Evolutionary conservation across 2,888 invertebrate genomes (phyloP).

Genomic region (Clunio marinus): DNA sequence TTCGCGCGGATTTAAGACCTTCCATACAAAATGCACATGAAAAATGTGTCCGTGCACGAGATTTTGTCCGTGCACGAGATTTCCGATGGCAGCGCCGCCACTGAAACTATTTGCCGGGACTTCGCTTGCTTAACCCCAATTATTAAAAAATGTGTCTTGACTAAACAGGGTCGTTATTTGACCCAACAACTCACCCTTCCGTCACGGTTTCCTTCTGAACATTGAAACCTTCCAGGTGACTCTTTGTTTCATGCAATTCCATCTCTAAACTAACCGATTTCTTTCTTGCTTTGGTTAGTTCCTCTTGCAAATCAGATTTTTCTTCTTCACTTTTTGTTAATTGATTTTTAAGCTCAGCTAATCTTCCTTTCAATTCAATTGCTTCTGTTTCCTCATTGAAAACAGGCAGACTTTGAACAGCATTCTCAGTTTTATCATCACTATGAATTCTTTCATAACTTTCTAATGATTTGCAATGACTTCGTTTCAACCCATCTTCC

Average conservation of each 20-base stretch:
- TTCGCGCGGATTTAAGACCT: no score
- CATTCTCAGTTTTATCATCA: background rate
- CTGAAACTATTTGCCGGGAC: no score
- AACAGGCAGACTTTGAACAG: constrained; percentile 20
- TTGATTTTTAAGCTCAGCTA: constrained; percentile 57
- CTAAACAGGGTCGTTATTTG: no score
- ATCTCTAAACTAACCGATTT: constrained; percentile 57
- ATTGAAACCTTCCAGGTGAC: constrained; percentile 51
- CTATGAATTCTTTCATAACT: background rate
- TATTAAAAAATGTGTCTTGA: no score
- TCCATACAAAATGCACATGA: no score
- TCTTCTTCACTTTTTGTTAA: constrained; percentile 50
- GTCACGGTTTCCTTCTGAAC: constrained; percentile 54
- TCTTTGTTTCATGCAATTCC: constrained; percentile 51
- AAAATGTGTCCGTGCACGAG: no score
- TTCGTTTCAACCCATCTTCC: constrained; percentile 44
- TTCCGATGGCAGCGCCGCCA: no score
- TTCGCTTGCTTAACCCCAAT: no score
- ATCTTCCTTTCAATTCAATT: constrained; percentile 52
- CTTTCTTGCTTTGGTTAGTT: constrained; percentile 59
- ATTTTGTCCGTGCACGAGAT: no score
- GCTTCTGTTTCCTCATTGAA: background rate
- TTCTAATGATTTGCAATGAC: constrained; percentile 28
- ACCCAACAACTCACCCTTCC: constrained; percentile 56
- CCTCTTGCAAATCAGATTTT: constrained; percentile 54